Evolutionary conservation across 2,113 vertebrate species (phyloP), one percentile per base, ranked within the genome.

Genomic region (Astur gentilis): DNA sequence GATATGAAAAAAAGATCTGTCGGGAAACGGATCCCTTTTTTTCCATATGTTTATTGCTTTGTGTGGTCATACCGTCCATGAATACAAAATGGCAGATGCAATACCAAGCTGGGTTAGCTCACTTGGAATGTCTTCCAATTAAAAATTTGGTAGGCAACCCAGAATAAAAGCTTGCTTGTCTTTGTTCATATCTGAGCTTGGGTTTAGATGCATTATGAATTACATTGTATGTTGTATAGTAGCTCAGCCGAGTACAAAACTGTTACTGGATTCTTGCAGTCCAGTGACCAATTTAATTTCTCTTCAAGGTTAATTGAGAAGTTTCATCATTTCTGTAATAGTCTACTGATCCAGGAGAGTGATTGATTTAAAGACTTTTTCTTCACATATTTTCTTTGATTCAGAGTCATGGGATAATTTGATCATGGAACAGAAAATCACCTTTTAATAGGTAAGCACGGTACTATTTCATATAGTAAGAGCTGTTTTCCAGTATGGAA

Each of bases 141-240:
- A 62, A 92, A 89, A 88, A 54, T 57, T 49, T 86, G 52, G 21
- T 40, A 80, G 31, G 25, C 22, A 72, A 26, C 6, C 7, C 76
- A 57, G 34, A 87, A 78, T 40, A 91, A 91, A 26, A 77, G 16
- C 11, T 65, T 42, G 7, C 42, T 71, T 70, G 58, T 21, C 32
- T 66, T 87, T 82, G 12, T 64, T 79, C 29, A 21, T 70, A 57
- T 15, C 36, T 65, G 58, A 72, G 34, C 29, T 60, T 82, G 49
- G 8, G 11, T 55, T 91, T 55, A 72, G 20, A 55, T 17, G n/a
- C 4, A 5, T 50, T 67, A 47, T 0, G 0, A 60, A 70, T 75
- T 45, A n/a, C 12, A 22, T 7, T 42, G 15, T 34, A 21, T 38
- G 19, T 27, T 94, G n/a, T 7, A 29, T 6, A 47, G 47, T 16